These are phyloP conservation scores for Xestia c-nigrum DNA, from an alignment of 2,888 invertebrate species.

Conservation along the genomic window DNA sequence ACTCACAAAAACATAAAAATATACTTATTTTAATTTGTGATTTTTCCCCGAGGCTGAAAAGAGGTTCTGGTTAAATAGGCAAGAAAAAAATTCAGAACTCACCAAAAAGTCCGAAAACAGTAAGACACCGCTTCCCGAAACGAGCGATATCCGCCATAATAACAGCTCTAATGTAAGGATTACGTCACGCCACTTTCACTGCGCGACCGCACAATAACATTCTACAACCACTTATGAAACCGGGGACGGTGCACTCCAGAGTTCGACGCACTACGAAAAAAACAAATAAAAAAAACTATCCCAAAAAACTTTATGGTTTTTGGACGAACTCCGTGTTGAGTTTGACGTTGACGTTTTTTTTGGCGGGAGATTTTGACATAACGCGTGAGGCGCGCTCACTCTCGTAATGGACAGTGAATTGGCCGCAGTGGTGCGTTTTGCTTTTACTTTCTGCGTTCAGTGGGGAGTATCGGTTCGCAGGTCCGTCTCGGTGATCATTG, in stretches of 20 bases:
- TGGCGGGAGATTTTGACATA: constrained; percentile 78
- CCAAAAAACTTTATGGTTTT: constrained; percentile 69
- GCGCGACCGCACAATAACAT: constrained; percentile 81
- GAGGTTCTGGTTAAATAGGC: not conserved
- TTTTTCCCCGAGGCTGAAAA: not conserved
- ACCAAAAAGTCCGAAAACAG: constrained; percentile 80
- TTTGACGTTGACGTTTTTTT: constrained; percentile 75
- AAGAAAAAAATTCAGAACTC: constrained; percentile 66
- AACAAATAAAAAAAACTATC: constrained; percentile 66
- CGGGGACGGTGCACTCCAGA: constrained; percentile 81
- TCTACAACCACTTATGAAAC: constrained; percentile 83
- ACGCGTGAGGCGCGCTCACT: constrained; percentile 86
- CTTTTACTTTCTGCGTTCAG: constrained; percentile 89
- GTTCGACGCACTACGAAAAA: constrained; percentile 81
- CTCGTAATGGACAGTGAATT: constrained; percentile 84
- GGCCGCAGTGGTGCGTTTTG: constrained; percentile 76
- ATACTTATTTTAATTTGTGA: too few species aligned
- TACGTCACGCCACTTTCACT: constrained; percentile 90
- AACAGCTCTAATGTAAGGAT: constrained; percentile 85
- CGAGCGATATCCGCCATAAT: constrained; percentile 86
- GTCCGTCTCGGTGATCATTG: constrained; percentile 70
- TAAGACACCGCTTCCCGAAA: constrained; percentile 84
- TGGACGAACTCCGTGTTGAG: constrained; percentile 64
- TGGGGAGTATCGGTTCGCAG: constrained; percentile 79
- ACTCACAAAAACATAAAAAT: not conserved